These are phyloP conservation scores for Dascyllus trimaculatus DNA, from an alignment of 2,113 vertebrate genomes.

Conservation along the genomic window DNA sequence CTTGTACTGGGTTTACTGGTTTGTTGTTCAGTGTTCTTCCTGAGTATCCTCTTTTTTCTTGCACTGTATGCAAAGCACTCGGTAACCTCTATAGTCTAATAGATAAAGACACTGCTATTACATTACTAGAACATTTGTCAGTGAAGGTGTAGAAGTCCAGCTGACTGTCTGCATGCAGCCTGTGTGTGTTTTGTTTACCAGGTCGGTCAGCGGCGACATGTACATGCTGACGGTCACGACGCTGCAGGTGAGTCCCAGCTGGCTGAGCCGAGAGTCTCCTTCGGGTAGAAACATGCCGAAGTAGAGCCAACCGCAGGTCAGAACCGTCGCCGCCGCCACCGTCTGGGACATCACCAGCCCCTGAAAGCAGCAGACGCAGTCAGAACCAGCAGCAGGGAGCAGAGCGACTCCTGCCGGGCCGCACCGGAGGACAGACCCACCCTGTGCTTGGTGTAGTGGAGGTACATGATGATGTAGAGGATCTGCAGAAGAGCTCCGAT, in stretches of 20 bases:
- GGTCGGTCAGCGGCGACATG: conserved; percentile 90
- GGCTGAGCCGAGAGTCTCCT: conserved; percentile 70
- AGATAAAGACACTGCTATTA: too few species aligned
- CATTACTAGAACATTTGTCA: too few species aligned
- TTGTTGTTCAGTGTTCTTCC: too few species aligned
- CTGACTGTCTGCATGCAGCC: background rate
- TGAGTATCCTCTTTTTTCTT: too few species aligned
- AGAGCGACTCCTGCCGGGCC: background rate
- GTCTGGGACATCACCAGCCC: conserved; percentile 74
- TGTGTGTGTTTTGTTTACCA: conserved; percentile 82
- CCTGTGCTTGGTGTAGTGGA: conserved; percentile 88
- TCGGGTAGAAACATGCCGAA: conserved; percentile 83
- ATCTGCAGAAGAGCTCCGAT: conserved; percentile 89
- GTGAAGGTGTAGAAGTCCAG: too few species aligned
- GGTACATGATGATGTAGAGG: conserved; percentile 89
- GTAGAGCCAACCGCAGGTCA: conserved; percentile 86
- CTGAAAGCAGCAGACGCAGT: conserved; percentile 73
- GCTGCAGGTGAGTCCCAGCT: conserved; percentile 92
- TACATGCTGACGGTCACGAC: conserved; percentile 95
- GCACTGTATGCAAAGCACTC: too few species aligned
- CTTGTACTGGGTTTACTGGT: too few species aligned
- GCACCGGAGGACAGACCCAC: conserved; percentile 68
- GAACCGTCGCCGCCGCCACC: conserved; percentile 71
- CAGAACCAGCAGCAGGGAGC: background rate
- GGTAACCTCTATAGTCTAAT: too few species aligned